These are phyloP conservation scores for Anticlea derivata DNA, from an alignment of 2,888 invertebrate species.

Conservation along the genomic window DNA sequence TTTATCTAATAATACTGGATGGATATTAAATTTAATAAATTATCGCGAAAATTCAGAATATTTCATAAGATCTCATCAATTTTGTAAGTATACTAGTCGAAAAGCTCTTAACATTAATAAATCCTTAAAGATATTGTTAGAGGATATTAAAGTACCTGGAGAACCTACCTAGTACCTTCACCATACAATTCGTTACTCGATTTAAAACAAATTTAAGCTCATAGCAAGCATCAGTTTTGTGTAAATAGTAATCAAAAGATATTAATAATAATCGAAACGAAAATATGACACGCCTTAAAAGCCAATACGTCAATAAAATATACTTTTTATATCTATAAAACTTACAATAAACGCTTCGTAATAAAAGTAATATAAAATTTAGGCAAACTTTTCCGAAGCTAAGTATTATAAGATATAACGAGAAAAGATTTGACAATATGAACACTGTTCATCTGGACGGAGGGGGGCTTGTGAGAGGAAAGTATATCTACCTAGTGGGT, in stretches of 20 bases:
- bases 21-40: constrained; percentile 78
- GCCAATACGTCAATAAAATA: constrained; percentile 33
- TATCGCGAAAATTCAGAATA: constrained; percentile 76
- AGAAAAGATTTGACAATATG: constrained; percentile 62
- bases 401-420: constrained; percentile 53
- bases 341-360: constrained; percentile 29
- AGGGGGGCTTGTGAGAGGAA: constrained; percentile 67
- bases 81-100: constrained; percentile 78
- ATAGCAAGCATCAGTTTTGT: constrained; percentile 53
- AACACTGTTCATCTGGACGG: constrained; percentile 80
- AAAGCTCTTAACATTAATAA: constrained; percentile 77
- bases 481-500: constrained; percentile 23
- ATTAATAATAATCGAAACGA: constrained; percentile 16
- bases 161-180: constrained; percentile 60
- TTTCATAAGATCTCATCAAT: constrained; percentile 77
- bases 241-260: constrained; percentile 28
- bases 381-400: constrained; percentile 50
- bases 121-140: constrained; percentile 50
- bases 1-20: constrained; percentile 82
- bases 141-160: constrained; percentile 67
- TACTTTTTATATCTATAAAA: constrained; percentile 26
- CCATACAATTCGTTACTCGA: constrained; percentile 51
- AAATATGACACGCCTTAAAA: constrained; percentile 27
- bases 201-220: constrained; percentile 60
- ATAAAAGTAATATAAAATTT: constrained; percentile 34